Evolutionary conservation across 2,797 vertebrate genomes (phyloP), one percentile per base, ranked within the genome.

Genomic region (Malacoraja senta): DNA sequence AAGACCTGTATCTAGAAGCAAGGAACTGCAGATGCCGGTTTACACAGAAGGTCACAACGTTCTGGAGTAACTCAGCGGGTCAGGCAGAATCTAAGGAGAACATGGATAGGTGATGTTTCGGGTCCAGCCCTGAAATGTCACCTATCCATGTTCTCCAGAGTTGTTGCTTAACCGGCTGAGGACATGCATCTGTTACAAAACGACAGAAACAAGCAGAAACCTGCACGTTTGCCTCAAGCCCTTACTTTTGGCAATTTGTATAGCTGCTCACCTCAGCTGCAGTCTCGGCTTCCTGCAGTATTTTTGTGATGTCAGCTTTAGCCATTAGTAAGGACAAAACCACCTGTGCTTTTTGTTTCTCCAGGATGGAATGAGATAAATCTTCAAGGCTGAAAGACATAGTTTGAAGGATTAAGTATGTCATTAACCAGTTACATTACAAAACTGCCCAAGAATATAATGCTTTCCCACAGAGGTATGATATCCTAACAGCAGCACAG

Each of bases 341-440:
- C 9, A 96, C 95, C 77, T 98, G 97, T 86, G 99, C 94, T 94
- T 96, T 97, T 93, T 96, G 96, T 95, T 97, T 98, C 94, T 97
- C 96, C 81, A 94, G 94, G 44, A 94, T 95, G 92, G 97, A 98
- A 92, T 95, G 2, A 0, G 96, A 94, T 93, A 98, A 95, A 83
- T 97, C 97, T 94, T 96, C 96, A 94, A 98, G 95, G 95, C 98
- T 99, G 96, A 74, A 91, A 91, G 12, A 91, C 35, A 91, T 44
- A 91, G 6, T 91, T 91, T 72, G 8, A 72, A 72, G 90, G 71
- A 26, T 53, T 24, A 91, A 74, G 38, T 35, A 72, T 74, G 21
- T 1, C 9, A 10, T 91, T 13, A 63, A 63, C 74, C 21, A 72
- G 12, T 44, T 32, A 74, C 35, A 91, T 91, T 72, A 91, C 68